Percentiles rank a stretch among this genome's conserved stretches.
phyloP scores from a whole-genome alignment of 92 coral and sea anemone species.

The Zoanthus sansibaricus region DNA sequence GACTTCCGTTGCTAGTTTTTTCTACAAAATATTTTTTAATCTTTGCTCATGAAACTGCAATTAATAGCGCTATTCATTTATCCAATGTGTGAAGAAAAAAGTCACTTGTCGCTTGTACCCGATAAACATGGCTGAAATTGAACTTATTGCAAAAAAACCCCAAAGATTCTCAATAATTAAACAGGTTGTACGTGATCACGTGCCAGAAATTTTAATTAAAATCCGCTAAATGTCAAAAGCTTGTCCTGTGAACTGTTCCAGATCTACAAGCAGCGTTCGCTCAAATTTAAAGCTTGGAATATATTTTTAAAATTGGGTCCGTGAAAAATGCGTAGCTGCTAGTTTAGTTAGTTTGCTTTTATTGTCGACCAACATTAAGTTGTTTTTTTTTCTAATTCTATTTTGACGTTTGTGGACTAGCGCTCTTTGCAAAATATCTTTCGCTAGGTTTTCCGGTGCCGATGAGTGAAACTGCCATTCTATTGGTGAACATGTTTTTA shows the following conservation, averaged over 20 bases:
- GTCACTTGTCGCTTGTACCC: too few relatives aligned
- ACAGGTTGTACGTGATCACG: constrained; percentile 17
- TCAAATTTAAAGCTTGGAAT: background rate
- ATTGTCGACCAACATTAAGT: background rate
- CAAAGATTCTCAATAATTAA: constrained; percentile 1
- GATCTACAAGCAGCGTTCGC: constrained; percentile 7
- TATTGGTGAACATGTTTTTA: constrained; percentile 26
- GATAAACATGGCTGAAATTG: too few relatives aligned
- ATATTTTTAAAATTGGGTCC: background rate
- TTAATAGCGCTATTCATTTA: too few relatives aligned
- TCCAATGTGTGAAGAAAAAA: too few relatives aligned
- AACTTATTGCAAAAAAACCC: too few relatives aligned
- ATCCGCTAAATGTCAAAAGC: constrained; percentile 20
- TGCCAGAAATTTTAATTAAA: constrained; percentile 10
- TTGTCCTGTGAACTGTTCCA: background rate
- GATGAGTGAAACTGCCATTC: constrained; percentile 47
- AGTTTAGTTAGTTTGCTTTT: background rate
- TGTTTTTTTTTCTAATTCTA: background rate
- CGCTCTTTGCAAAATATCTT: background rate
- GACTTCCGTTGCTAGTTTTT: too few relatives aligned
- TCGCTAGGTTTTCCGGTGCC: constrained; percentile 36
- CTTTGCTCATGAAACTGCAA: too few relatives aligned
- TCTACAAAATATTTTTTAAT: too few relatives aligned
- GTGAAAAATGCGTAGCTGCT: background rate
- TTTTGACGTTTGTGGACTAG: background rate